Percentiles rank a stretch among this genome's conserved stretches.
Evolutionary conservation across 53 echinoderm and acorn worm species (phyloP).

Genomic region (Arbacia lixula): DNA sequence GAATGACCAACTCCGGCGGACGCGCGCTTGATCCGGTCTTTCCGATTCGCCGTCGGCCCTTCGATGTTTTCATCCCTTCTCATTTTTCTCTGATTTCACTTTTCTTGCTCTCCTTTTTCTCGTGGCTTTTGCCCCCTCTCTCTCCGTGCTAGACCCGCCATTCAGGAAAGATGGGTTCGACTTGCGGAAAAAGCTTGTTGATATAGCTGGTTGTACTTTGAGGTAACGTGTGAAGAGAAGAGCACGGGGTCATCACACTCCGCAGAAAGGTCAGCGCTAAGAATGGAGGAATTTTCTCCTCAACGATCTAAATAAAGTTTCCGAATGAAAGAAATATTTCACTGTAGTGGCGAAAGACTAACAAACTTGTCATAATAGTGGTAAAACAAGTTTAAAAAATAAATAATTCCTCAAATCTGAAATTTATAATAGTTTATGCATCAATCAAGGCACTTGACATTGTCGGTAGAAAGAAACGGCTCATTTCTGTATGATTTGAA

Average conservation of each 20-base stretch:
- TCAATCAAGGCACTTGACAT: too few relatives aligned
- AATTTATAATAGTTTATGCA: too few relatives aligned
- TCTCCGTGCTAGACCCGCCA: neutral
- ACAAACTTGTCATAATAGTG: too few relatives aligned
- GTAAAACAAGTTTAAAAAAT: too few relatives aligned
- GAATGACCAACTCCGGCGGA: conserved; percentile 59
- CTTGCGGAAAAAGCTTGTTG: conserved; percentile 52
- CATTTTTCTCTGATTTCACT: conserved; percentile 10
- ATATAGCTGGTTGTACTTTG: conserved; percentile 46
- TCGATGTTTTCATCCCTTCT: conserved; percentile 40
- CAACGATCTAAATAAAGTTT: too few relatives aligned
- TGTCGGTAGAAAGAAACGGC: too few relatives aligned
- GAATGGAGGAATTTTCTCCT: too few relatives aligned
- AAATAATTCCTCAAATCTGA: too few relatives aligned
- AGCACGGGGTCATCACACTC: conserved; percentile 43
- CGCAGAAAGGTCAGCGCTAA: conserved; percentile 9
- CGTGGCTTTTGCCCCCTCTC: conserved; percentile 17
- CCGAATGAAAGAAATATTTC: too few relatives aligned
- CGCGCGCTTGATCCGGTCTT: conserved; percentile 40
- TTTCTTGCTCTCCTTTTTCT: neutral
- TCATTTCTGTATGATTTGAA: too few relatives aligned
- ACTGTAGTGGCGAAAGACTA: too few relatives aligned
- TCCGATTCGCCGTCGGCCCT: conserved; percentile 56
- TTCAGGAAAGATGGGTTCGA: conserved; percentile 49
- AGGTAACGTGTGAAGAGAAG: conserved; percentile 39